phyloP scores from a whole-genome alignment of 2,797 vertebrate species.

The Clarias pachynema region DNA sequence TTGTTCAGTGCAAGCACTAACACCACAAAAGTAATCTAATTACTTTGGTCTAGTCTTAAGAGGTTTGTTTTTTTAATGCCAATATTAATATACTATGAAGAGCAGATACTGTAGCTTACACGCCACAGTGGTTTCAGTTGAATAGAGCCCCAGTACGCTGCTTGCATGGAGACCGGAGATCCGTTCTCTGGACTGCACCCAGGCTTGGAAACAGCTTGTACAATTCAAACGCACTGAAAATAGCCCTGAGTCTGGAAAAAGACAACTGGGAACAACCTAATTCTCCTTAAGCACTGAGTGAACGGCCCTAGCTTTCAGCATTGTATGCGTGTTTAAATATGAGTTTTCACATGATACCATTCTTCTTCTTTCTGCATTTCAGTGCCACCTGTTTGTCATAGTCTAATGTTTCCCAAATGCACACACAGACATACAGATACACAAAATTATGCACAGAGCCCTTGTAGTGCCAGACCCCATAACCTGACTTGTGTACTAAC shows the following conservation, averaged over 20 bases:
- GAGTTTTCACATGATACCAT: conserved; percentile 5
- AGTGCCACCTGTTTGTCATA: conserved; percentile 22
- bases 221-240: background rate
- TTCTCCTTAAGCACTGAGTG: conserved; percentile 10
- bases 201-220: background rate
- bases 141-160: background rate
- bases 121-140: background rate
- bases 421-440: background rate
- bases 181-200: background rate
- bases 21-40: background rate
- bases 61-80: background rate
- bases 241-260: background rate
- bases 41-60: background rate
- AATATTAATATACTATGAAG: background rate
- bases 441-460: background rate
- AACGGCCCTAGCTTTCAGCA: background rate
- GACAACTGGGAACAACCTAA: background rate
- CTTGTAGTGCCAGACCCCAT: conserved; percentile 3
- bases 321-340: too few species aligned
- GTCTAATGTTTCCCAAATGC: conserved; percentile 18
- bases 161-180: background rate
- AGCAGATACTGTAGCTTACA: background rate
- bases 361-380: background rate
- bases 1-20: background rate
- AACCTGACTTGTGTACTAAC: conserved; percentile 39